Conservation (phyloP, 2,888 invertebrate species). For the Rhyacophila evoluta region DNA sequence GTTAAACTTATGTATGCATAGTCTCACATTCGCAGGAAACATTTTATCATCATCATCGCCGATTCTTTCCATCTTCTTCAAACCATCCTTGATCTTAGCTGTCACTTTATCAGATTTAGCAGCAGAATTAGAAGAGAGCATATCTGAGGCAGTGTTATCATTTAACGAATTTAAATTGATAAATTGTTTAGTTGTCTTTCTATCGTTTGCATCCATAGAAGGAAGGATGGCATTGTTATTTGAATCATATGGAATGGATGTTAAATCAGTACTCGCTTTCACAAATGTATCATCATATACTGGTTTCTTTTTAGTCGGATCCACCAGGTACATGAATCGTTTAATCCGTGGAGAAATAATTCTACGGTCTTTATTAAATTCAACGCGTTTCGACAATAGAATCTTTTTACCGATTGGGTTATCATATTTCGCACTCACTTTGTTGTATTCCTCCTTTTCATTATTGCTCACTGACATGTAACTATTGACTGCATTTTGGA, state of each 20-base stretch:
- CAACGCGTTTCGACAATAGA: not conserved
- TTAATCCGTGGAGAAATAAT: not conserved
- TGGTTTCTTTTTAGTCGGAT: not conserved
- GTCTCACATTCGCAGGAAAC: slow-evolving; percentile 27
- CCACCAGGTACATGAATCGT: not conserved
- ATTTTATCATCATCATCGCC: not conserved
- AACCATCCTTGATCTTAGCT: not conserved
- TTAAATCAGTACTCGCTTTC: not conserved
- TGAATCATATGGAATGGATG: not conserved
- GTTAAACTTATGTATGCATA: slow-evolving; percentile 55
- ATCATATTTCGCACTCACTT: not conserved
- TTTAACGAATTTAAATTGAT: not conserved
- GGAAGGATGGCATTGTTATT: not conserved
- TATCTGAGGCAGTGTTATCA: not conserved
- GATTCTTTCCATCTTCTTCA: not conserved
- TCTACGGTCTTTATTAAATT: not conserved
- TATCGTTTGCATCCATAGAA: not conserved
- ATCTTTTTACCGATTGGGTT: not conserved
- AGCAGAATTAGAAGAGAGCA: too few relatives aligned
- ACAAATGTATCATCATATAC: not conserved
- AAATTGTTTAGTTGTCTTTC: not conserved
- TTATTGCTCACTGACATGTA: not conserved
- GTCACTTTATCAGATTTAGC: not conserved
- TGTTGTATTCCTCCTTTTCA: not conserved
- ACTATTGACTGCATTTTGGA: too few relatives aligned